phyloP scores from a whole-genome alignment of 2,113 vertebrate genomes.

The Terrapene triunguis region DNA sequence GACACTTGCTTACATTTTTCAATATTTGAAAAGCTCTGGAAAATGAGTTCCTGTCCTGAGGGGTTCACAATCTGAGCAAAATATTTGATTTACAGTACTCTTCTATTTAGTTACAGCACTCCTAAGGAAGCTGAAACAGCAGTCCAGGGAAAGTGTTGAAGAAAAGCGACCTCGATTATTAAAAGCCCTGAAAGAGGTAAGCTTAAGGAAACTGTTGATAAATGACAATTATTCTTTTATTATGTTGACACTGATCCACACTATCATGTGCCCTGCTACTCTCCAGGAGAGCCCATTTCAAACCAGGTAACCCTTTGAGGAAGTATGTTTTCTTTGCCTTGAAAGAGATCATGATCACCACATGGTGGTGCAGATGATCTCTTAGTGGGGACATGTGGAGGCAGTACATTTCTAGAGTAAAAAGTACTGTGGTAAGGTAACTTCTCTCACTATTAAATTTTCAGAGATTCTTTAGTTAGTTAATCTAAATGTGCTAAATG shows the following conservation, averaged over 20 bases:
- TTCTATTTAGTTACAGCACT: conserved; percentile 92
- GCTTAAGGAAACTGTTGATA: not conserved
- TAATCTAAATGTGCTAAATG: not conserved
- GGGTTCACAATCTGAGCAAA: not conserved
- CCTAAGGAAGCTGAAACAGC: conserved; percentile 97
- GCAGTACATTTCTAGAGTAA: not conserved
- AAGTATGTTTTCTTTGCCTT: not conserved
- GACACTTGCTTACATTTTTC: not conserved
- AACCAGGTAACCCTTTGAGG: not conserved
- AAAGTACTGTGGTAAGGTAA: not conserved
- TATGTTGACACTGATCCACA: not conserved
- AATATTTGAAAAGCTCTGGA: not conserved
- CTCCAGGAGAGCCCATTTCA: not conserved
- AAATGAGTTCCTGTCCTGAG: rapidly evolving
- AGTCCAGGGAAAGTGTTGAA: conserved; percentile 97
- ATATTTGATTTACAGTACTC: not conserved
- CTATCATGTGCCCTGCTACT: not conserved
- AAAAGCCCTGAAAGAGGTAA: conserved; percentile 97
- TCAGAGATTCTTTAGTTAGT: not conserved
- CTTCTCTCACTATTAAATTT: not conserved
- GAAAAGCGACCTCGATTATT: conserved; percentile 97
- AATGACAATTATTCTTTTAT: not conserved
- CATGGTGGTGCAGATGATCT: not conserved
- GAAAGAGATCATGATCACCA: not conserved
- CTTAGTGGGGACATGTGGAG: not conserved